Percentiles rank a stretch among this genome's conserved stretches.
These are phyloP conservation scores for Oreochromis spilurus DNA, from an alignment of 2,113 vertebrate species.

Conservation along the genomic window DNA sequence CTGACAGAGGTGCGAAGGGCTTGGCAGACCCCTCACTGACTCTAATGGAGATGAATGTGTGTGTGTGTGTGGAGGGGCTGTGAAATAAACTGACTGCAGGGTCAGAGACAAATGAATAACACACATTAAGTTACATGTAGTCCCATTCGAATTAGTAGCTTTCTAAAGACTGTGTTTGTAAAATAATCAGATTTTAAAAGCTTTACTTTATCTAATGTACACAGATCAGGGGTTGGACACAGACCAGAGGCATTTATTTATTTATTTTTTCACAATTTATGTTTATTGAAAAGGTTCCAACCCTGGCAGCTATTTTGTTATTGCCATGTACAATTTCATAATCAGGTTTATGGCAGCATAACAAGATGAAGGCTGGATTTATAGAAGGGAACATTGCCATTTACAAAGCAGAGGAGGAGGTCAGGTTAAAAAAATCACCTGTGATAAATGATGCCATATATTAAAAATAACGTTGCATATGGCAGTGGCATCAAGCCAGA, in stretches of 20 bases:
- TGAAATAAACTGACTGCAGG: neutral
- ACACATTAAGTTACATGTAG: neutral
- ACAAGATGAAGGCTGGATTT: neutral
- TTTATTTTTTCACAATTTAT: neutral
- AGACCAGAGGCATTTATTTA: neutral
- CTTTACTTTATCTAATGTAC: neutral
- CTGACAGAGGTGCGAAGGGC: constrained; percentile 43
- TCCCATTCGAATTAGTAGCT: neutral
- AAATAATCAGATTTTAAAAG: neutral
- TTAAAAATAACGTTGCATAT: neutral
- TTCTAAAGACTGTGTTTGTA: neutral
- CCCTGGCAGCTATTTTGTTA: neutral
- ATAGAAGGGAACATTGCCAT: neutral
- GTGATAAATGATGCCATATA: neutral
- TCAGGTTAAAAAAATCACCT: neutral
- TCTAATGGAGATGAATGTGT: constrained; percentile 41
- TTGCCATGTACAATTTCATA: neutral
- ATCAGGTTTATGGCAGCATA: neutral
- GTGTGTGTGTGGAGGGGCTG: neutral
- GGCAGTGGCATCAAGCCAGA: neutral
- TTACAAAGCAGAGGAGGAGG: neutral
- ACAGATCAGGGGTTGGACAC: neutral
- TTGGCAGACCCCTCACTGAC: constrained; percentile 18
- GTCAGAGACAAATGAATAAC: constrained; percentile 15
- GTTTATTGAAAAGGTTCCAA: neutral